Conservation (phyloP, 2,888 invertebrate species). For the Leucoma salicis region DNA sequence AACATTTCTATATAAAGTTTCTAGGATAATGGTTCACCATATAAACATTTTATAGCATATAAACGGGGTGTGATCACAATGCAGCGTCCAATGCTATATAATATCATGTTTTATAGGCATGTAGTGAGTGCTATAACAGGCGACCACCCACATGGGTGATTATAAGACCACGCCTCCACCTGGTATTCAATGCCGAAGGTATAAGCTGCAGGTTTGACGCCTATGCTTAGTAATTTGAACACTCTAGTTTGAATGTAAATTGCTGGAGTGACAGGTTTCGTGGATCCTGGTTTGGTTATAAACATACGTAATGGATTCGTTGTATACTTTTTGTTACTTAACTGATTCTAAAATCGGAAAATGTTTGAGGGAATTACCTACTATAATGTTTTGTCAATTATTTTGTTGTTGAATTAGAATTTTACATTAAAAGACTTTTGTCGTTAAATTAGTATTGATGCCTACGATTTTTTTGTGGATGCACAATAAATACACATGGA, state of each 20-base stretch:
- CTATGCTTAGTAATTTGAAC: constrained; percentile 48
- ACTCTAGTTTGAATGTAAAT: constrained; percentile 29
- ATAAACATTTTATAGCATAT: constrained; percentile 54
- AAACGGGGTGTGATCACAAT: constrained; percentile 62
- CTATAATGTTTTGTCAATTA: no score
- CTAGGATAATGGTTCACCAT: constrained; percentile 30
- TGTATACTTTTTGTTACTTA: no score
- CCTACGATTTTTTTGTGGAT: no score
- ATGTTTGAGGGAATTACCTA: no score
- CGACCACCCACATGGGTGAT: constrained; percentile 69
- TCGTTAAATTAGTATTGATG: no score
- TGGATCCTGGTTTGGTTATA: constrained; percentile 1
- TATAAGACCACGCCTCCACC: constrained; percentile 60
- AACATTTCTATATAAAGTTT: constrained; percentile 13
- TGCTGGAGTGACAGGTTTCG: constrained; percentile 6
- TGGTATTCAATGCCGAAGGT: constrained; percentile 68
- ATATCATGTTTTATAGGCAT: constrained; percentile 62
- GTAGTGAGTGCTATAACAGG: constrained; percentile 43
- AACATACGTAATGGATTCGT: not conserved
- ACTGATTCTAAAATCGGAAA: no score
- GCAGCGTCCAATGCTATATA: constrained; percentile 48
- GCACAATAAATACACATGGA: no score
- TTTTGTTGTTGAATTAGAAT: no score
- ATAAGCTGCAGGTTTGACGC: constrained; percentile 36
- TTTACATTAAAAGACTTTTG: no score